phyloP scores from a whole-genome alignment of 1,140 invertebrate species.

The Eurosta solidaginis region DNA sequence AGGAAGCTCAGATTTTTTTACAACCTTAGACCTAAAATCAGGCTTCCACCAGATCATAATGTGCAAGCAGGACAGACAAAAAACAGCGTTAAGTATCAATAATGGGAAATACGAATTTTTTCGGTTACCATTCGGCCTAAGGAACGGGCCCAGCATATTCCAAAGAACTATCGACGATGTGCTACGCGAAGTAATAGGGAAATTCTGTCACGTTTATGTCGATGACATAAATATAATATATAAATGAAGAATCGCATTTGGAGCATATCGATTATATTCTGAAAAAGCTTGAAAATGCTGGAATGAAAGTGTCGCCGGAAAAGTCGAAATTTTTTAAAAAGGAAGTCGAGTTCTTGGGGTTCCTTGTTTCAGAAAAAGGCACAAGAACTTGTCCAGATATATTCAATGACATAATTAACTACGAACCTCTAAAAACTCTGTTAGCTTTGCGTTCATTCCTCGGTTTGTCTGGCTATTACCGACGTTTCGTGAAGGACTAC shows the following conservation, averaged over 20 bases:
- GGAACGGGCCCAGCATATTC: conserved; percentile 45
- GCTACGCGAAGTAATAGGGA: conserved; percentile 35
- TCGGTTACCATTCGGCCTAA: conserved; percentile 53
- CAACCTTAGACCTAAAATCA: conserved; percentile 39
- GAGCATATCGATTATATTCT: conserved; percentile 50
- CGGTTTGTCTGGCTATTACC: not conserved
- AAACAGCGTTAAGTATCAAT: conserved; percentile 40
- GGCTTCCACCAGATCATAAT: conserved; percentile 43
- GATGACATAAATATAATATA: conserved; percentile 42
- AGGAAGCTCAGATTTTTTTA: conserved; percentile 38
- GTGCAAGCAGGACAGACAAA: conserved; percentile 32
- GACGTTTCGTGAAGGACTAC: not conserved
- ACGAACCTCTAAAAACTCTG: too few species aligned
- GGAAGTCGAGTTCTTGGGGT: too few species aligned
- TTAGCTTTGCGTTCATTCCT: not conserved
- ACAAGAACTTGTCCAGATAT: conserved; percentile 44
- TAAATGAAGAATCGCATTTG: conserved; percentile 37
- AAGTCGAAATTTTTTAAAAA: conserved; percentile 41
- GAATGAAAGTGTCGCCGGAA: conserved; percentile 37
- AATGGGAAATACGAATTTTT: too few species aligned
- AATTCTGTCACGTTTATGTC: conserved; percentile 37
- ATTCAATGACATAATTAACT: too few species aligned
- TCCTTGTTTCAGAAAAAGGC: conserved; percentile 42
- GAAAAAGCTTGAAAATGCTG: conserved; percentile 34
- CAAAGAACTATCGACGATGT: too few species aligned